Percentiles rank a stretch among this genome's conserved stretches.
Conservation (phyloP, 2,888 invertebrate genomes). For the Lissonota sp. region DNA sequence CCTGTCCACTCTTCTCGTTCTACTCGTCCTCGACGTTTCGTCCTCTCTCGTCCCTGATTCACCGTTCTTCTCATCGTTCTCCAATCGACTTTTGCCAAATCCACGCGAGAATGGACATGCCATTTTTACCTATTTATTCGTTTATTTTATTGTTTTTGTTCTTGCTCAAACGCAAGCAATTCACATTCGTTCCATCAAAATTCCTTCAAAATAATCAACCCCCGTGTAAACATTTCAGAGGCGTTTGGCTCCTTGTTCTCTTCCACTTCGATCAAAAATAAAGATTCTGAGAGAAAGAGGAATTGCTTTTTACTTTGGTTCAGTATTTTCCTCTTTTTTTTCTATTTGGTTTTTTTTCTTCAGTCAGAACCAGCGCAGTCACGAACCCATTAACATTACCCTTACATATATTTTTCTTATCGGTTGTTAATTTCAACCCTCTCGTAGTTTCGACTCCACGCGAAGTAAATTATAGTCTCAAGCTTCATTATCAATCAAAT, state of each 20-base stretch:
- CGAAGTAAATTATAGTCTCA: conserved; percentile 15
- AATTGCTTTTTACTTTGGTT: conserved; percentile 1
- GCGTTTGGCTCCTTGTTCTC: background rate
- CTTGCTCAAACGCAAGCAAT: background rate
- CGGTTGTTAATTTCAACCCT: conserved; percentile 27
- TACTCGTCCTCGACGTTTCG: conserved; percentile 50
- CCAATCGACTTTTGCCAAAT: conserved; percentile 63
- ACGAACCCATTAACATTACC: background rate
- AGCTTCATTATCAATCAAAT: conserved; percentile 1
- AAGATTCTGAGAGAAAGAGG: background rate
- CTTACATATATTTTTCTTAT: conserved; percentile 23
- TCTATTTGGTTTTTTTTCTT: conserved; percentile 1
- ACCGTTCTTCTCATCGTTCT: conserved; percentile 67
- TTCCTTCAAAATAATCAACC: background rate
- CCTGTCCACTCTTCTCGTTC: conserved; percentile 67
- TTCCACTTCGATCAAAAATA: background rate
- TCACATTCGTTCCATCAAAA: conserved; percentile 44
- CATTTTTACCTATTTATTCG: conserved; percentile 70
- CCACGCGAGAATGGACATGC: conserved; percentile 81
- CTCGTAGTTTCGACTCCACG: conserved; percentile 1
- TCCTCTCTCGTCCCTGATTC: conserved; percentile 49
- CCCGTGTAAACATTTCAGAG: background rate
- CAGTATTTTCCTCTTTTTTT: background rate
- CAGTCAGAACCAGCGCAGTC: conserved; percentile 8
- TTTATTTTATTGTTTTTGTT: background rate